Evolutionary conservation across 2,113 vertebrate species (phyloP), one percentile per base, ranked within the genome.

Genomic region (Colaptes auratus): DNA sequence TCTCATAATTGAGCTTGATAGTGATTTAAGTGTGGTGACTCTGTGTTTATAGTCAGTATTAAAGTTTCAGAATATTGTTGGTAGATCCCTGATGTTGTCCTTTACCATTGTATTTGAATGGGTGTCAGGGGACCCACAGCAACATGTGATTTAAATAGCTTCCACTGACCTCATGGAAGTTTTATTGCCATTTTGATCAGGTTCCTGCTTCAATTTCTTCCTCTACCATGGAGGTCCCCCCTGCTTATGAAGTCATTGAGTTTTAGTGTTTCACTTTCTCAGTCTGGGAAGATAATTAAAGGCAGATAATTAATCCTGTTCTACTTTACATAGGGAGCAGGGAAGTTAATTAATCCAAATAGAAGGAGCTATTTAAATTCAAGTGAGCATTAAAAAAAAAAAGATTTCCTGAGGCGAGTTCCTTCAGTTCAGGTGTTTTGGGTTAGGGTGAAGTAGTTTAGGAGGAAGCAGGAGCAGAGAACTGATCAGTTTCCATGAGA

Each of bases 301-400:
- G 44, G 36, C 30, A 78, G 58, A 64, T 96, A 92, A 90, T 86
- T 91, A 86, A 72, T 50, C 14, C 44, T 86, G 76, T 44, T 92
- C 44, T 90, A 72, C 58, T 93, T 95, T 86, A 75, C 9, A 5
- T 10, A 61, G 53, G 44, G 76, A 90, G 67, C n/a, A 65, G 65
- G 30, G 50, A 78, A 88, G 33, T 86, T 90, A 88, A 81, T 94
- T 91, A 96, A 87, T 79, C 75, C 7, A 82, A 88, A 84, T 50
- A 63, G 39, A 85, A 60, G 16, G 21, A 78, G 75, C 90, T 82
- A 67, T 44, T 93, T 84, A 72, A 56, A 89, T 89, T 86, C 58
- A 56, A 64, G 52, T 48, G 16, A 53, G 42, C 75, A 67, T 71
- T 94, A 24, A 69, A 35, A 91, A 83, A 83, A 58, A 75, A 50